phyloP scores from a whole-genome alignment of 2,113 vertebrate genomes.

The Zootoca vivipara region DNA sequence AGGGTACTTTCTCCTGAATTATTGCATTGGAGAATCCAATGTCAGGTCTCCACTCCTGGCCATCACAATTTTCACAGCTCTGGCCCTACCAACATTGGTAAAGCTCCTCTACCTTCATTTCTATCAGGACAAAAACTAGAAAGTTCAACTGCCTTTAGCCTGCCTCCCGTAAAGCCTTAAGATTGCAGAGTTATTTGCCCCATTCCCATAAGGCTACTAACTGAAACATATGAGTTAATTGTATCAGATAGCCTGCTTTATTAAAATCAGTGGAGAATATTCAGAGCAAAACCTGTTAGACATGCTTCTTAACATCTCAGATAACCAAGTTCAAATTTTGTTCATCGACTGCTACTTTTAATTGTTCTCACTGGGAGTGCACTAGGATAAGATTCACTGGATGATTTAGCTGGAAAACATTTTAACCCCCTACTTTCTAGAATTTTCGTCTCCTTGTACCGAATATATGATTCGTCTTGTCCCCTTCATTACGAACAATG shows the following conservation, averaged over 20 bases:
- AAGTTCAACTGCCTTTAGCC: too few relatives aligned
- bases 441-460: neutral
- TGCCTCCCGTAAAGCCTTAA: too few relatives aligned
- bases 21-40: neutral
- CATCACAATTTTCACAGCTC: too few relatives aligned
- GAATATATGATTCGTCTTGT: neutral
- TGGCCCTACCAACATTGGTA: too few relatives aligned
- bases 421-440: neutral
- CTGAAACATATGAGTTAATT: neutral
- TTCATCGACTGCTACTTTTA: slow-evolving; percentile 15
- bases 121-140: too few relatives aligned
- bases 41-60: too few relatives aligned
- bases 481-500: neutral
- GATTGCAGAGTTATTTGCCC: neutral
- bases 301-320: neutral
- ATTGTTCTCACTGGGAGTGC: slow-evolving; percentile 14
- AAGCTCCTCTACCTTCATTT: too few relatives aligned
- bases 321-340: slow-evolving; percentile 22
- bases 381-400: neutral
- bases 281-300: neutral
- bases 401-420: neutral
- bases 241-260: slow-evolving; percentile 12
- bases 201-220: neutral
- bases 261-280: slow-evolving; percentile 16
- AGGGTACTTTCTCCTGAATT: neutral